These are phyloP conservation scores for Poecilia velifera DNA, from an alignment of 2,797 vertebrate species.

Conservation along the genomic window DNA sequence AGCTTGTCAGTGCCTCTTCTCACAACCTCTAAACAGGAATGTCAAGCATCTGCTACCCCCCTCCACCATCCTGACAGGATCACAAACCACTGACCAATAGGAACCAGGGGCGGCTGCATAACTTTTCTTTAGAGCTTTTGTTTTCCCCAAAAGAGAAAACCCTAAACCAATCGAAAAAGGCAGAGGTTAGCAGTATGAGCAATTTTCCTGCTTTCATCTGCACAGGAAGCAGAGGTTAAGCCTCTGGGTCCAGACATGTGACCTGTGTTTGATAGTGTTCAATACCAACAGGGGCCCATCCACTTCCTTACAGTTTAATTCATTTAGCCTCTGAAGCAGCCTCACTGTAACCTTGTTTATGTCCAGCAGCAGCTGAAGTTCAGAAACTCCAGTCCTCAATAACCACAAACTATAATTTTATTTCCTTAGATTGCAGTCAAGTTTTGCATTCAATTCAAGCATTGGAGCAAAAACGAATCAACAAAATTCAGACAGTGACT, in stretches of 20 bases:
- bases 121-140: slow-evolving; percentile 25
- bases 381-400: not conserved
- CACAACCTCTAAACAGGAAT: slow-evolving; percentile 42
- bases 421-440: not conserved
- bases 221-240: not conserved
- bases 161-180: not conserved
- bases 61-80: slow-evolving; percentile 46
- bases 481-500: not conserved
- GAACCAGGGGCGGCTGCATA: slow-evolving; percentile 60
- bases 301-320: not conserved
- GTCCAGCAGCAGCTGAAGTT: not conserved
- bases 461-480: not conserved
- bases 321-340: not conserved
- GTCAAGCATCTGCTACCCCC: slow-evolving; percentile 34
- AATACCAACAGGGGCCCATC: not conserved
- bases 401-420: not conserved
- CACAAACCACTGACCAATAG: slow-evolving; percentile 63
- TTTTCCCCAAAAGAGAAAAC: slow-evolving; percentile 14
- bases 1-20: slow-evolving; percentile 40
- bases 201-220: not conserved
- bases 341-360: not conserved
- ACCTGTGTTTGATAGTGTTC: not conserved
- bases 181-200: not conserved
- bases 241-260: not conserved
- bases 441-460: not conserved